Base-by-base conservation (phyloP, 1,140 invertebrate species). In the Drosophila eugracilis region DNA sequence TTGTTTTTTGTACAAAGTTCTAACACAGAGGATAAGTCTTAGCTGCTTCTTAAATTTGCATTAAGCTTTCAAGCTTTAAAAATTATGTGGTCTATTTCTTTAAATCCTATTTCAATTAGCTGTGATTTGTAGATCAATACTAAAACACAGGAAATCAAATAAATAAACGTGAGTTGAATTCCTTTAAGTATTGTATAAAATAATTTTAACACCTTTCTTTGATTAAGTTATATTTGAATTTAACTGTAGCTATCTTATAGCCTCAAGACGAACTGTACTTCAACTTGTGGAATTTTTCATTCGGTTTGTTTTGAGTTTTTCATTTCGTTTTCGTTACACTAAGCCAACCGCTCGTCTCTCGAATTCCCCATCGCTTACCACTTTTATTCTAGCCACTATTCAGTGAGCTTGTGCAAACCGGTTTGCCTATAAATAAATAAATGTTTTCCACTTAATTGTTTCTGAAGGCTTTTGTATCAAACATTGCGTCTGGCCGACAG, bases 371-470 rank as follows among this genome's bases (percentile, higher is more conserved):
- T n/a, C 42, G 71, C 71, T 72, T 59, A 28, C 19, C 74, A 69
- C 65, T 74, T 63, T 59, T 75, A 75, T 76, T 76, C 45, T 71
- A 71, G 36, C 65, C 42, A 53, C 60, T 49, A 60, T 19, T 36
- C 30, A 47, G 22, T 17, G 53, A 55, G 72, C 42, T 54, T 70
- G 60, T 57, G 53, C 49, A 79, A 85, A 85, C 80, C 80, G 80
- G 80, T 85, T 85, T 52, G 67, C 24, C 74, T 76, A 65, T 65
- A 65, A 65, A 79, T 73, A 69, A 74, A 60, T 63, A 85, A 85
- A 69, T 75, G 77, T 72, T 78, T 55, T 72, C 80, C 62, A 79
- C 75, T 70, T 79, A 85, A 85, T 85, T 79, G 83, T 63, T 60
- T 52, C 49, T 83, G 63, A 58, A 70, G 47, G 39, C 53, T 62